Conservation (phyloP, 2,113 vertebrate species). For the Dryoscopus gambensis region DNA sequence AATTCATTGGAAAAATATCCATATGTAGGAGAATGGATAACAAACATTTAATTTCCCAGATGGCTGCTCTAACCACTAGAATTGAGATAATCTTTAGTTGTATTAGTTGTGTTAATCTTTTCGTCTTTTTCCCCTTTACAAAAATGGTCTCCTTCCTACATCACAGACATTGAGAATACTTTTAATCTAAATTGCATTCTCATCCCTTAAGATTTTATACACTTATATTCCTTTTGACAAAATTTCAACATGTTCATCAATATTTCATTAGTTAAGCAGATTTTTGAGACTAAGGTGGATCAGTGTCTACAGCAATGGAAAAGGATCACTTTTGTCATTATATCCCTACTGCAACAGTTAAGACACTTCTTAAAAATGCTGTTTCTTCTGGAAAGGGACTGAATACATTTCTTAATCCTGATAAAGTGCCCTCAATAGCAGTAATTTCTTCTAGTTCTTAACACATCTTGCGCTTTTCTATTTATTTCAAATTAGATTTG, state of each 20-base stretch:
- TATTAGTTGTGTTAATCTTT: neutral
- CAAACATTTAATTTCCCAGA: neutral
- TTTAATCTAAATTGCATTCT: neutral
- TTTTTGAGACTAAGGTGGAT: neutral
- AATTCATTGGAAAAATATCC: neutral
- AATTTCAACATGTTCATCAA: neutral
- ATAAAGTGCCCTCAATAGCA: neutral
- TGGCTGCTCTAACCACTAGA: neutral
- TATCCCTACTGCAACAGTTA: neutral
- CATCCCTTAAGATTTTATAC: neutral
- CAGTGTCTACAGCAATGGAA: neutral
- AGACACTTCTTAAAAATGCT: neutral
- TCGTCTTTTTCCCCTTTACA: neutral
- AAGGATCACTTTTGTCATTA: neutral
- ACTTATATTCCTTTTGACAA: neutral
- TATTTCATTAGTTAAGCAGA: neutral
- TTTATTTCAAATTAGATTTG: neutral
- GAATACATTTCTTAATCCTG: neutral
- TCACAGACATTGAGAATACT: neutral
- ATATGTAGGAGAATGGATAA: neutral
- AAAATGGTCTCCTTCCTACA: neutral
- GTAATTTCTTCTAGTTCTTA: neutral
- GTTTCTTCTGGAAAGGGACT: neutral
- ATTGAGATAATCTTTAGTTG: neutral
- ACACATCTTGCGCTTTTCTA: neutral